A percentile compares a stretch with the other conserved stretches of the same genome.
Conservation (phyloP, 23 tunicate species). For the Ciona savignyi region DNA sequence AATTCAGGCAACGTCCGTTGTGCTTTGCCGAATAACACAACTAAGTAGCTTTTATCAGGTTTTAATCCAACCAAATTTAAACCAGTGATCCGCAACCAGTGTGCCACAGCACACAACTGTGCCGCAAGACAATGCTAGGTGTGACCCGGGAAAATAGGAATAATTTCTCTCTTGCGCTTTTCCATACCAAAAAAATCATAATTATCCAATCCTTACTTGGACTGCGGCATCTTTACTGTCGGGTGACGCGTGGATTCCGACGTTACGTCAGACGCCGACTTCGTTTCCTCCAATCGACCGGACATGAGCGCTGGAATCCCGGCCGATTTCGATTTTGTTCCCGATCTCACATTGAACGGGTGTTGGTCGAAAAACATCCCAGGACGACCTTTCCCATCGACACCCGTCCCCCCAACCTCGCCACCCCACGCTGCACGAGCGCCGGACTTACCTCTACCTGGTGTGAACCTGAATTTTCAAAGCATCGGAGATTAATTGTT, state of each 20-base stretch:
- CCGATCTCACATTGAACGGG: not conserved
- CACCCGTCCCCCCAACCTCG: constrained; percentile 88
- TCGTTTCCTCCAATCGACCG: constrained; percentile 2
- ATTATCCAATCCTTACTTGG: constrained; percentile 29
- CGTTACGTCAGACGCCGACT: constrained; percentile 15
- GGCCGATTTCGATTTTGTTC: not conserved
- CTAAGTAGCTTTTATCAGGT: too few relatives aligned
- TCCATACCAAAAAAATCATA: too few relatives aligned
- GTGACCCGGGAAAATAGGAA: too few relatives aligned
- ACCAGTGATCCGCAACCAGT: too few relatives aligned
- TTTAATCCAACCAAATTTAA: not conserved
- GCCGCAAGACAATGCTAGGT: too few relatives aligned
- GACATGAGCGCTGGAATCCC: not conserved
- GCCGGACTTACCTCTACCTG: constrained; percentile 80
- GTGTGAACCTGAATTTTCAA: constrained; percentile 45
- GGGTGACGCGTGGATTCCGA: constrained; percentile 5
- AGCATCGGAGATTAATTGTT: too few relatives aligned
- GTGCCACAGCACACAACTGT: too few relatives aligned
- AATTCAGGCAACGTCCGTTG: too few relatives aligned
- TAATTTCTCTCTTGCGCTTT: not conserved
- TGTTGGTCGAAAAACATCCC: constrained; percentile 40
- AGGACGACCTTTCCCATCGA: constrained; percentile 73
- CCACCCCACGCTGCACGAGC: constrained; percentile 97
- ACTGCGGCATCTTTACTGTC: constrained; percentile 6
- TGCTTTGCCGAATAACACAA: too few relatives aligned